Evolutionary conservation across 2,888 invertebrate genomes (phyloP), one percentile per base, ranked within the genome.

Genomic region (Lymantria monacha): DNA sequence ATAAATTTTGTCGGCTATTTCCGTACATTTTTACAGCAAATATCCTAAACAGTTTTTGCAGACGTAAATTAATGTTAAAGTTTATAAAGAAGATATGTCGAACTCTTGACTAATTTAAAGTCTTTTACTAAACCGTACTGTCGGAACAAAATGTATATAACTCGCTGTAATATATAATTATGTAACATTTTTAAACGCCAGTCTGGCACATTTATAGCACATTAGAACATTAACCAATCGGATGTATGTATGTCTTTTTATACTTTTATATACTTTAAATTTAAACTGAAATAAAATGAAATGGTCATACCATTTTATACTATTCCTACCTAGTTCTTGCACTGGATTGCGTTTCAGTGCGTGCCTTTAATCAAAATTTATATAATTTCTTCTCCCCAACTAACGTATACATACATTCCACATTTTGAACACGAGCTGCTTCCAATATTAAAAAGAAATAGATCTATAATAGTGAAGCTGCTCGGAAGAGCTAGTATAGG

Each of bases 1-100:
- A 85, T 84, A 85, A 83, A 85, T 84, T 74, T 63, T 60, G 53
- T 55, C 61, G 47, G 74, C 76, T 85, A 85, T 84, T 85, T 83
- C 71, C 70, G 79, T 75, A 63, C 58, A 67, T 71, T 80, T 79
- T 78, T 78, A 63, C 56, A 55, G 46, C 55, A 70, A 66, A 69
- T n/a, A n/a, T 65, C 60, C 60, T 69, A 38, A 41, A 41, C 12
- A n/a, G 22, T 42, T 42, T 7, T 42, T 14, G n/a, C 42, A 30
- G 11, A 30, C 44, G 51, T 51, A 47, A 51, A 45, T 33, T 31
- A 43, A 41, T 43, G 43, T 44, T 49, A 22, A 31, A 41, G 37
- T 22, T 51, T 15, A 46, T 50, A 42, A 44, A 40, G 36, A 30
- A 31, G 22, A 42, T 33, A 42, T 42, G 8, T 33, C 42, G 15